These are phyloP conservation scores for Calcarius ornatus DNA, from an alignment of 2,113 vertebrate genomes.

Conservation along the genomic window DNA sequence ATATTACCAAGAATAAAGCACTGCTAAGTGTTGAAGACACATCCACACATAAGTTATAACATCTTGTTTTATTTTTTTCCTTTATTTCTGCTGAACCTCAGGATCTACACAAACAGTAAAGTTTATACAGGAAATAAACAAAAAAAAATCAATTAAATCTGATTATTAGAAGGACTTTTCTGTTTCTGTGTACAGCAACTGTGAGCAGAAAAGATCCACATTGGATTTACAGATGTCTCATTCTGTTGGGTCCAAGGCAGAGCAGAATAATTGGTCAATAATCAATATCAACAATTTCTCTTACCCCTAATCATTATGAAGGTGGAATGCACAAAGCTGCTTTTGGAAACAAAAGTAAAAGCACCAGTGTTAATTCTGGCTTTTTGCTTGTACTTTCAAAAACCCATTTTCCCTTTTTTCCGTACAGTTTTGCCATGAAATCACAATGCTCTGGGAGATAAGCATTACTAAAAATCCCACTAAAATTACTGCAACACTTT, in stretches of 20 bases:
- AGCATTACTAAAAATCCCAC: not conserved
- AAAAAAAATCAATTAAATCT: not conserved
- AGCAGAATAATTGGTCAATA: not conserved
- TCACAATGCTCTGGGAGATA: not conserved
- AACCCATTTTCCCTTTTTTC: not conserved
- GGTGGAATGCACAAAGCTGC: not conserved
- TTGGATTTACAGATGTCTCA: not conserved
- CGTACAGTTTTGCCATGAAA: not conserved
- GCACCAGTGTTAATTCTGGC: not conserved
- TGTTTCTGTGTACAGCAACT: not conserved
- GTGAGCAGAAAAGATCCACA: not conserved
- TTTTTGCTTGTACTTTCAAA: not conserved
- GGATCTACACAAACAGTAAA: not conserved
- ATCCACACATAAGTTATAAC: rapidly evolving
- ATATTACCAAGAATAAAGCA: rapidly evolving
- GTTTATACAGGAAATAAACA: not conserved
- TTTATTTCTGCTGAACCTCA: not conserved
- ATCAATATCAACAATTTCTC: not conserved
- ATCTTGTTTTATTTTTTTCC: not conserved
- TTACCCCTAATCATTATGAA: not conserved
- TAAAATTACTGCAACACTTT: not conserved
- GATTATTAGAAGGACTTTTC: not conserved
- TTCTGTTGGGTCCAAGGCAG: not conserved
- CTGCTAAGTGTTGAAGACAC: not conserved
- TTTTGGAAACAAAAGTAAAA: not conserved